phyloP scores from a whole-genome alignment of 37 sponge, comb jelly and placozoan species.

The Haliclona indistincta region DNA sequence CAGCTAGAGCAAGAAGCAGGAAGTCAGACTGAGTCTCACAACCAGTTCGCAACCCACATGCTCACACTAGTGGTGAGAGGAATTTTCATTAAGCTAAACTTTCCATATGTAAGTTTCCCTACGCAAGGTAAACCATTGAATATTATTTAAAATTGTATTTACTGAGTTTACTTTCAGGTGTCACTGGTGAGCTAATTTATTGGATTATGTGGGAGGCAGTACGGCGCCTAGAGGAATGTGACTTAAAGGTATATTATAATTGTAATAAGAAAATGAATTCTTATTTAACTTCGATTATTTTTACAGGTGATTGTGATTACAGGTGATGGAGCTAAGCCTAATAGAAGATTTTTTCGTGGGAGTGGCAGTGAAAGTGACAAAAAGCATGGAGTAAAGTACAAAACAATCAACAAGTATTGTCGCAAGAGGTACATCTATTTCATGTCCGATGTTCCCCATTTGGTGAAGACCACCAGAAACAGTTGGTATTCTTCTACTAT shows the following conservation, averaged over 20 bases:
- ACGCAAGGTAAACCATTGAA: background rate
- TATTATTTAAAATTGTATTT: background rate
- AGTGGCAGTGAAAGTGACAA: background rate
- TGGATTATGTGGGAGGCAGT: slow-evolving; percentile 23
- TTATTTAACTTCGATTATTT: background rate
- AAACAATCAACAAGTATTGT: slow-evolving; percentile 22
- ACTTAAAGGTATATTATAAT: slow-evolving; percentile 4
- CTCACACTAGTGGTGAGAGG: slow-evolving; percentile 42
- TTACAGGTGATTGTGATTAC: background rate
- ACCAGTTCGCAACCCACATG: slow-evolving; percentile 11
- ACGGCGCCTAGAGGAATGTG: background rate
- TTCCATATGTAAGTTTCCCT: slow-evolving; percentile 33
- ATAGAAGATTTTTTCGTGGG: slow-evolving; percentile 1
- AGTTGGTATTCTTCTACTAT: slow-evolving; percentile 45
- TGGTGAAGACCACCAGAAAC: slow-evolving; percentile 37
- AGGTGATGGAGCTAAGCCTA: slow-evolving; percentile 22
- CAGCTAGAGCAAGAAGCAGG: background rate
- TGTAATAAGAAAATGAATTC: no score
- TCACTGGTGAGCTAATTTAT: background rate
- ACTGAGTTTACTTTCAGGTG: background rate
- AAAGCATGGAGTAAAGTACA: slow-evolving; percentile 14
- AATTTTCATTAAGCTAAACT: slow-evolving; percentile 18
- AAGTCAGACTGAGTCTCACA: background rate
- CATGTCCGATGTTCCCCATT: slow-evolving; percentile 37
- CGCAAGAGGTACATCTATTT: slow-evolving; percentile 17